phyloP scores from a whole-genome alignment of 2,888 invertebrate species.

The Aporophyla nigra region DNA sequence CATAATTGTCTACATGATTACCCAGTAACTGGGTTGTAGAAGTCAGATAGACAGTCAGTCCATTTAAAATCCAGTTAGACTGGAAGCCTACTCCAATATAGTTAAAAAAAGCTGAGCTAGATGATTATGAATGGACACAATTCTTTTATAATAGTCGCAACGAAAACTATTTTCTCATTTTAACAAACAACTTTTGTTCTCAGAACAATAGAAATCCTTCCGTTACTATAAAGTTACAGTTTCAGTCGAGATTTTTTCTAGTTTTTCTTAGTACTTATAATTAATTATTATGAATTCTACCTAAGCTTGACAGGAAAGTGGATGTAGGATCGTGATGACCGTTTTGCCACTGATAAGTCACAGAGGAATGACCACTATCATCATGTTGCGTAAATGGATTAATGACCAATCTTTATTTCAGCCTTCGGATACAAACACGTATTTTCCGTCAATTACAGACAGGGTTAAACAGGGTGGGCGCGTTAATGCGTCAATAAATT shows the following conservation, averaged over 20 bases:
- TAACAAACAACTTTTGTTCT: constrained; percentile 7
- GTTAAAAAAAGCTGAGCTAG: no score
- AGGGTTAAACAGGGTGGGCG: background rate
- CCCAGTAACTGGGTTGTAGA: no score
- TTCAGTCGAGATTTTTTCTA: background rate
- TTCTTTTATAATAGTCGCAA: background rate
- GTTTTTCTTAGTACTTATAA: background rate
- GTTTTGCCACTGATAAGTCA: background rate
- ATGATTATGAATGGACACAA: background rate
- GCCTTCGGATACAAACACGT: background rate
- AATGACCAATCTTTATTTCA: background rate
- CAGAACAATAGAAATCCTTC: background rate
- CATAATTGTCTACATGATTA: background rate
- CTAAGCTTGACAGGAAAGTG: background rate
- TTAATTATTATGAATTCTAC: background rate
- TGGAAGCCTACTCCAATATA: no score
- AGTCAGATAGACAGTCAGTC: no score
- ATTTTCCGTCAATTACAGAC: no score
- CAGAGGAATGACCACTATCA: background rate
- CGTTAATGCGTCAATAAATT: background rate
- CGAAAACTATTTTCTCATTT: background rate
- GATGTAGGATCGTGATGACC: background rate
- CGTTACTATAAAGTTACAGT: background rate
- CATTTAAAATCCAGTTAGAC: no score
- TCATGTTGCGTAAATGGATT: background rate